A percentile compares a stretch with the other conserved stretches of the same genome.
These are phyloP conservation scores for Octomys mimax DNA, from an alignment of 2,797 vertebrate species.

Conservation along the genomic window DNA sequence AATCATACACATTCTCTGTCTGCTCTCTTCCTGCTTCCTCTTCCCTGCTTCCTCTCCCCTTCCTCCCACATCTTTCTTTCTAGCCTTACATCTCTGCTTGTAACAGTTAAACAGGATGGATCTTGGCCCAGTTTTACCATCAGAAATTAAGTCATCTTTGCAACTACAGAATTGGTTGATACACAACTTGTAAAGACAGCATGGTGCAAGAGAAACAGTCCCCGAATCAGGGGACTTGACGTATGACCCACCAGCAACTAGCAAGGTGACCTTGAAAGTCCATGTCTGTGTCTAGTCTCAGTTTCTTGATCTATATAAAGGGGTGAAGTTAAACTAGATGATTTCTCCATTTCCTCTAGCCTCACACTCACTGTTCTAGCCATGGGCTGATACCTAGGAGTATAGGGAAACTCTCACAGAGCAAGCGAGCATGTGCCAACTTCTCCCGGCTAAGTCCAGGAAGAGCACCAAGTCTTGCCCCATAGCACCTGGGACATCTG, in stretches of 20 bases:
- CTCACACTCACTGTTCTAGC: background rate
- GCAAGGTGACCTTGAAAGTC: background rate
- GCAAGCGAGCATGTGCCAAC: background rate
- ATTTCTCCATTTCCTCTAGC: background rate
- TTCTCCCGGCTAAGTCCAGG: background rate
- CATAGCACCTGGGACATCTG: background rate
- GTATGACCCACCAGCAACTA: background rate
- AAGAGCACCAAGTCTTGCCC: background rate
- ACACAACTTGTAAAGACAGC: background rate
- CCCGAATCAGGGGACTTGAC: background rate
- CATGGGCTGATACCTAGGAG: background rate
- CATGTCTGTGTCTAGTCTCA: slow-evolving; percentile 37
- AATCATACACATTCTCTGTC: background rate
- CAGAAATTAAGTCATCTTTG: background rate
- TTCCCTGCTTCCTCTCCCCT: too few relatives aligned
- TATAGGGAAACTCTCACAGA: background rate
- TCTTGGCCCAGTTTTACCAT: background rate
- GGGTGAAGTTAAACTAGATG: background rate
- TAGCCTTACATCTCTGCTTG: background rate
- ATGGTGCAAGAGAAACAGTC: background rate
- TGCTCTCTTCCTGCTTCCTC: background rate
- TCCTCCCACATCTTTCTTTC: background rate
- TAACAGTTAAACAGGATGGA: background rate
- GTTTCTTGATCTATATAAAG: slow-evolving; percentile 36
- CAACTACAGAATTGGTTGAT: background rate